Evolutionary conservation across 2,888 invertebrate species (phyloP).

Genomic region (Rhagonycha fulva): DNA sequence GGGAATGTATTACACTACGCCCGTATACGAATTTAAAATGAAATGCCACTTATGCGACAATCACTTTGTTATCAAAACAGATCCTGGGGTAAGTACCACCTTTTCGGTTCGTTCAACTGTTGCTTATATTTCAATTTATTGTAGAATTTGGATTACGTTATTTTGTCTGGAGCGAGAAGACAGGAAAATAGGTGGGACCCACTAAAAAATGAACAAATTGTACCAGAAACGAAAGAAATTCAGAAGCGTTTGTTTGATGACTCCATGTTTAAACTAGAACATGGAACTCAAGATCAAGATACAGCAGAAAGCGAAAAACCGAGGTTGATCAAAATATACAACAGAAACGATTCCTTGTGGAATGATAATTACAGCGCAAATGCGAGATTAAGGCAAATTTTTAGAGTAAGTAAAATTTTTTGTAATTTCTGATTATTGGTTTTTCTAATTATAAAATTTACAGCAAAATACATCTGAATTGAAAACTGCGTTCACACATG

Average conservation of each 20-base stretch:
- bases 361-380: constrained; percentile 94
- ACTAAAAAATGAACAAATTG: constrained; percentile 90
- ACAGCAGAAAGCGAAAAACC: constrained; percentile 73
- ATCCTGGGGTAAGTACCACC: constrained; percentile 79
- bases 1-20: constrained; percentile 98
- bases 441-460: constrained; percentile 37
- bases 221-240: constrained; percentile 88
- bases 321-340: constrained; percentile 73
- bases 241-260: constrained; percentile 90
- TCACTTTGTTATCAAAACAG: constrained; percentile 97
- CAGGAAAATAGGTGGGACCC: constrained; percentile 99
- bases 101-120: not conserved
- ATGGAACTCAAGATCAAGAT: constrained; percentile 80
- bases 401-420: constrained; percentile 71
- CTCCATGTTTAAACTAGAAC: constrained; percentile 97
- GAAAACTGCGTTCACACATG: constrained; percentile 68
- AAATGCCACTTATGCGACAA: constrained; percentile 98
- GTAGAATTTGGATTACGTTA: constrained; percentile 95
- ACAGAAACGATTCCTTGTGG: constrained; percentile 81
- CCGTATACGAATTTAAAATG: constrained; percentile 98
- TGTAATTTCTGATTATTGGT: not conserved
- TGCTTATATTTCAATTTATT: constrained; percentile 41
- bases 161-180: constrained; percentile 90
- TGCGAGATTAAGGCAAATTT: constrained; percentile 78
- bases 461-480: constrained; percentile 76